These are phyloP conservation scores for Diprion similis DNA, from an alignment of 1,140 invertebrate species.

Conservation along the genomic window DNA sequence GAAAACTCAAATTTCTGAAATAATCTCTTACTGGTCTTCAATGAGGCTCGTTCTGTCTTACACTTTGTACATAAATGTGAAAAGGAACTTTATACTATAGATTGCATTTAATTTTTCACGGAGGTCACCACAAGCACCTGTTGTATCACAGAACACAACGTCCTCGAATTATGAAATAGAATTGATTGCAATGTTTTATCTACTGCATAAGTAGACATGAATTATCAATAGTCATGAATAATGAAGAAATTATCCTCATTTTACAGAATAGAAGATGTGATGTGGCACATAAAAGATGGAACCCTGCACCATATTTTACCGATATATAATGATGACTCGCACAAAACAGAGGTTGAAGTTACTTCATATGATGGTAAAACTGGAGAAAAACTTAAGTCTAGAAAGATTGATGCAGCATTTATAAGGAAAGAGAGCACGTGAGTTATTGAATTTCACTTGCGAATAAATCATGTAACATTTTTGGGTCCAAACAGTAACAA, in stretches of 20 bases:
- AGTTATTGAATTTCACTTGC: slow-evolving; percentile 33
- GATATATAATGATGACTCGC: slow-evolving; percentile 59
- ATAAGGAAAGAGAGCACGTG: slow-evolving; percentile 65
- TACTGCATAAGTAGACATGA: too few species aligned
- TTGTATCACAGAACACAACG: slow-evolving; percentile 11
- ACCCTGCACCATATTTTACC: slow-evolving; percentile 73
- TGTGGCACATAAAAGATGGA: slow-evolving; percentile 70
- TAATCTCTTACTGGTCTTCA: slow-evolving; percentile 14
- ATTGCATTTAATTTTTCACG: too few species aligned
- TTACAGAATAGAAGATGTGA: slow-evolving; percentile 54
- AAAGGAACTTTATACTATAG: too few species aligned
- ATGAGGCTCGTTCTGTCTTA: neutral
- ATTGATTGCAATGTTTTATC: too few species aligned
- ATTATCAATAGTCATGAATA: too few species aligned
- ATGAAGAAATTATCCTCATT: neutral
- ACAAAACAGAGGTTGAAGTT: slow-evolving; percentile 67
- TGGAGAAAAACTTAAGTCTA: slow-evolving; percentile 68
- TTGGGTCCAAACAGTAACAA: slow-evolving; percentile 15
- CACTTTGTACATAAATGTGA: neutral
- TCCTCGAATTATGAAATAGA: slow-evolving; percentile 12
- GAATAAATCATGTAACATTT: slow-evolving; percentile 15
- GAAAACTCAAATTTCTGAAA: slow-evolving; percentile 20
- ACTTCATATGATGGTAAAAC: slow-evolving; percentile 71
- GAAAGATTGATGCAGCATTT: slow-evolving; percentile 70
- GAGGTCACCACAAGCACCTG: too few species aligned